These are phyloP conservation scores for Hydrochoerus hydrochaeris DNA, from an alignment of 2,113 vertebrate genomes.

Conservation along the genomic window DNA sequence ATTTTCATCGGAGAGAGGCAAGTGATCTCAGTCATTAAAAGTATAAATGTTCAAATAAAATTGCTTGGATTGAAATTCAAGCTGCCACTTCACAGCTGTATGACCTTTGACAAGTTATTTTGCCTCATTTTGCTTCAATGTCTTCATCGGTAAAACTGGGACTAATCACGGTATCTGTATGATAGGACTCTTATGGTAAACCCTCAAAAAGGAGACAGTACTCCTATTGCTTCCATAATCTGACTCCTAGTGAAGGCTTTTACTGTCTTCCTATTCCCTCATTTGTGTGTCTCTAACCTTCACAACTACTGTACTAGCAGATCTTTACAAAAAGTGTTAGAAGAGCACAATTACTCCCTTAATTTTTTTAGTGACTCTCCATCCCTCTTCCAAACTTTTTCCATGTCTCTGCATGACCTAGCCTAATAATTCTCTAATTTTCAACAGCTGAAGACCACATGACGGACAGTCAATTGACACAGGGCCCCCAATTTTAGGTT, in stretches of 20 bases:
- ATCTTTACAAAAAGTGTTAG: neutral
- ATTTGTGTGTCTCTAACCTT: neutral
- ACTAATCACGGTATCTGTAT: neutral
- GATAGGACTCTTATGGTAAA: neutral
- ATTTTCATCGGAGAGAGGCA: neutral
- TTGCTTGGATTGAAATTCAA: conserved; percentile 8
- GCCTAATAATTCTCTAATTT: neutral
- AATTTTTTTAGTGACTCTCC: neutral
- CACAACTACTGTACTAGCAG: neutral
- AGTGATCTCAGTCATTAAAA: neutral
- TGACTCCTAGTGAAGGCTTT: neutral
- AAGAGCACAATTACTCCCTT: neutral
- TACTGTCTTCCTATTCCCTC: neutral
- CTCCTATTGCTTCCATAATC: neutral
- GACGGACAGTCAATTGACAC: neutral
- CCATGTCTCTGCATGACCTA: neutral
- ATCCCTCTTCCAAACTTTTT: neutral
- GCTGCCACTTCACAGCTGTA: neutral
- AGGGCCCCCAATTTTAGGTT: neutral
- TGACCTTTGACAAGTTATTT: neutral
- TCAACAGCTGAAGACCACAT: neutral
- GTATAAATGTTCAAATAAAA: neutral
- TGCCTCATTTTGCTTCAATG: neutral
- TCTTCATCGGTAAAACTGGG: neutral
- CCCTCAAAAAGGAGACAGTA: neutral